Conservation (phyloP, 2,797 vertebrate genomes). For the Leptoclinus maculatus region DNA sequence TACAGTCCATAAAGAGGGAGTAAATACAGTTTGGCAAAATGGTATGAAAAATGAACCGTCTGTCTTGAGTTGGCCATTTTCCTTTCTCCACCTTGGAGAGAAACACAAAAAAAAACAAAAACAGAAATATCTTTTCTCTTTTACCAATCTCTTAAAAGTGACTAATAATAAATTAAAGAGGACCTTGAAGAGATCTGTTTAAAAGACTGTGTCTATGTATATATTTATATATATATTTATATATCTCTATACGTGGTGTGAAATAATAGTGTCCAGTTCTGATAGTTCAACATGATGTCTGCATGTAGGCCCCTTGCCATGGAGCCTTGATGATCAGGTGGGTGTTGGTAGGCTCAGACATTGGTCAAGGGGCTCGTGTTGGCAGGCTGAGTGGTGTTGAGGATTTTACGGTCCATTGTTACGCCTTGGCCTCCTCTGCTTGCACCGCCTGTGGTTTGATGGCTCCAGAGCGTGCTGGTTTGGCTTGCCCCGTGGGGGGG, state of each 20-base stretch:
- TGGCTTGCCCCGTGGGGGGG: conserved; percentile 83
- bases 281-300: conserved; percentile 70
- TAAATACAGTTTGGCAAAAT: conserved; percentile 82
- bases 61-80: conserved; percentile 57
- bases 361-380: conserved; percentile 51
- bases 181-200: conserved; percentile 83
- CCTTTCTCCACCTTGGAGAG: conserved; percentile 50
- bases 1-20: conserved; percentile 71
- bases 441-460: conserved; percentile 94
- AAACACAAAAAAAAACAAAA: conserved; percentile 49
- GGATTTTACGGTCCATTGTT: conserved; percentile 79
- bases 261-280: conserved; percentile 79
- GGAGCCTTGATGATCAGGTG: conserved; percentile 50
- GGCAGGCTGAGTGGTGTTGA: conserved; percentile 66
- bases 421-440: conserved; percentile 95
- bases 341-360: conserved; percentile 53
- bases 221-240: conserved; percentile 85
- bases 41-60: conserved; percentile 61
- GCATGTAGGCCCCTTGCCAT: conserved; percentile 54
- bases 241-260: conserved; percentile 83
- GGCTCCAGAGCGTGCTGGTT: conserved; percentile 91
- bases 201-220: conserved; percentile 85
- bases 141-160: conserved; percentile 79
- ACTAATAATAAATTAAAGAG: conserved; percentile 88
- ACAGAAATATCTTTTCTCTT: conserved; percentile 54